Base-by-base conservation (phyloP, 1,140 invertebrate genomes). In the Meloidogyne floridensis region DNA sequence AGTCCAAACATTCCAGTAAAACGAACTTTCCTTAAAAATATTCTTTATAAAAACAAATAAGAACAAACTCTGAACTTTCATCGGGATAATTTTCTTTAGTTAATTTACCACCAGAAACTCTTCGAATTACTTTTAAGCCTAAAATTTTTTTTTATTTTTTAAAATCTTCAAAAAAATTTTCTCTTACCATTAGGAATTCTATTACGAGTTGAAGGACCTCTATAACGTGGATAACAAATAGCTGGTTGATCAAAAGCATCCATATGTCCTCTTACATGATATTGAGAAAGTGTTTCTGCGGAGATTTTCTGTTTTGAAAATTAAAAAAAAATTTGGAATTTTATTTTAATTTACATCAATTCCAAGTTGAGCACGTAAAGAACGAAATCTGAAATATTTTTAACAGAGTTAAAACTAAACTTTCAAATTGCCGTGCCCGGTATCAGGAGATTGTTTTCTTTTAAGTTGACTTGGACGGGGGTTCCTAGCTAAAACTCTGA, bases 1-100 rank as follows among this genome's bases (percentile, higher is more conserved):
- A 82, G 86, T 10, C 87, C 87, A 77, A 88, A 88, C n/a, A 88
- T 89, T 10, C 87, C 87, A 43, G 86, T 84, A 71, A 88, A 88
- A 8, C 78, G 51, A 11, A 56, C 42, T 77, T 82, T 87, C 56
- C 83, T 86, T 56, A n/a, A 18, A 56, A 20, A 8, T 47, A 53
- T 8, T 32, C 32, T 32, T 10, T 15, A 43, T 7, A 82, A 83
- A 83, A 4, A 53, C 3, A 59, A 70, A 32, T 65, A 32, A 32
- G 10, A 15, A 18, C 20, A 11, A 56, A 80, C 53, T 78, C 15
- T 54, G 18, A 78, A 78, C 10, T 65, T 18, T 80, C 20, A 47
- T 87, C 83, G 3, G 87, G 87, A 71, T 84, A 87, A 72, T 90
- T 89, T 56, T 89, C 87, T 59, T 89, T 89, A 53, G 85, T 80